These are phyloP conservation scores for Sorex maritimensis DNA, from an alignment of 2,797 vertebrate genomes.

Conservation along the genomic window DNA sequence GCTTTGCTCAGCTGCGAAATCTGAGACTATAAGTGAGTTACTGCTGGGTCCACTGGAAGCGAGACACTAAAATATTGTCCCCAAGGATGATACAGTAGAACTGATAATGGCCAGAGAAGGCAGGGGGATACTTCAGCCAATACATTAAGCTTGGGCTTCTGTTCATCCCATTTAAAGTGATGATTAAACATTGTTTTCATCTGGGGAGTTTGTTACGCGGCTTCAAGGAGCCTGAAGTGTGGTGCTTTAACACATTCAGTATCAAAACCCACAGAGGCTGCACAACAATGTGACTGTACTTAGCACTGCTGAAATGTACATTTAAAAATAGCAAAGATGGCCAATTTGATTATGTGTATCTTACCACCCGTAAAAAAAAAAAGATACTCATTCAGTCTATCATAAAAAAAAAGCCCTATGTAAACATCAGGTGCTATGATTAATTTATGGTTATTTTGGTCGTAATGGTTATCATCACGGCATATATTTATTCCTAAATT, in stretches of 20 bases:
- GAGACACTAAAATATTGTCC: background rate
- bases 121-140: fast-evolving
- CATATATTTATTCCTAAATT: background rate
- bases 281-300: background rate
- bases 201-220: background rate
- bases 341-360: background rate
- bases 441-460: background rate
- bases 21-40: background rate
- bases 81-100: background rate
- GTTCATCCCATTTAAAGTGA: background rate
- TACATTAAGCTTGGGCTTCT: background rate
- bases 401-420: background rate
- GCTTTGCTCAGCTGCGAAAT: background rate
- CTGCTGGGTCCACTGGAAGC: background rate
- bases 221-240: background rate
- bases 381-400: background rate
- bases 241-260: background rate
- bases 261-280: background rate
- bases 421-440: background rate
- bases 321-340: background rate
- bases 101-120: background rate
- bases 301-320: background rate
- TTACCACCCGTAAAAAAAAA: background rate
- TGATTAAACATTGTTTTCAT: background rate
- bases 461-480: background rate